Evolutionary conservation across 1,140 invertebrate genomes (phyloP).

Genomic region (Lepidurus couesii): DNA sequence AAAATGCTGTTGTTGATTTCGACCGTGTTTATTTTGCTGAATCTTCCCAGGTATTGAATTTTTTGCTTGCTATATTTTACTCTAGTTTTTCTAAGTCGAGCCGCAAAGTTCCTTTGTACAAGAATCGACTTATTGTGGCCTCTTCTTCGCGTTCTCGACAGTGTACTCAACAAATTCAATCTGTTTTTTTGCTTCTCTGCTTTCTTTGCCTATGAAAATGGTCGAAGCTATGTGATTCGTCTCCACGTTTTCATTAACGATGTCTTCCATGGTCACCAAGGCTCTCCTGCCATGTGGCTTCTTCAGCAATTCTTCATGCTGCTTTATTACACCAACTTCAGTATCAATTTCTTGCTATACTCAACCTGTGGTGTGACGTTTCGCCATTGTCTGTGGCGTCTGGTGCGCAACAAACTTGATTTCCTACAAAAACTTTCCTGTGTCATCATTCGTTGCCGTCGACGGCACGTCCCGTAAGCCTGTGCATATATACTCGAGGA

Average conservation of each 20-base stretch:
- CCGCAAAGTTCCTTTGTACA: too few species aligned
- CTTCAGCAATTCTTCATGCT: conserved; percentile 55
- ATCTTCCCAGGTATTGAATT: conserved; percentile 51
- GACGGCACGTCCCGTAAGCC: background rate
- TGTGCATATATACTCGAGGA: background rate
- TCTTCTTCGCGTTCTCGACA: background rate
- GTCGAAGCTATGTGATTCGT: conserved; percentile 53
- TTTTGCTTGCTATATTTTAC: background rate
- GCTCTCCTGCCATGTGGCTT: conserved; percentile 49
- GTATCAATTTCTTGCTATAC: conserved; percentile 55
- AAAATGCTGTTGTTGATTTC: conserved; percentile 54
- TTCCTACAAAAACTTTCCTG: conserved; percentile 24
- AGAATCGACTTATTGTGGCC: too few species aligned
- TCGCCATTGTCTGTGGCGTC: conserved; percentile 50
- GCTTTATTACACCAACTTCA: conserved; percentile 56
- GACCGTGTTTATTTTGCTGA: conserved; percentile 52
- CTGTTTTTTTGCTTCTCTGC: background rate
- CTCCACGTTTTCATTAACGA: conserved; percentile 50
- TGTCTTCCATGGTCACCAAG: conserved; percentile 44
- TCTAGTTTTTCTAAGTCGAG: background rate
- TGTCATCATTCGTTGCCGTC: background rate
- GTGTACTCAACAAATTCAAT: background rate
- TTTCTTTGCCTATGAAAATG: conserved; percentile 22
- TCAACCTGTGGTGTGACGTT: conserved; percentile 54
- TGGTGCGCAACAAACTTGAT: conserved; percentile 44